A percentile compares a stretch with the other conserved stretches of the same genome.
Conservation (phyloP, 2,888 invertebrate genomes). For the Leptinotarsa peninsularis region DNA sequence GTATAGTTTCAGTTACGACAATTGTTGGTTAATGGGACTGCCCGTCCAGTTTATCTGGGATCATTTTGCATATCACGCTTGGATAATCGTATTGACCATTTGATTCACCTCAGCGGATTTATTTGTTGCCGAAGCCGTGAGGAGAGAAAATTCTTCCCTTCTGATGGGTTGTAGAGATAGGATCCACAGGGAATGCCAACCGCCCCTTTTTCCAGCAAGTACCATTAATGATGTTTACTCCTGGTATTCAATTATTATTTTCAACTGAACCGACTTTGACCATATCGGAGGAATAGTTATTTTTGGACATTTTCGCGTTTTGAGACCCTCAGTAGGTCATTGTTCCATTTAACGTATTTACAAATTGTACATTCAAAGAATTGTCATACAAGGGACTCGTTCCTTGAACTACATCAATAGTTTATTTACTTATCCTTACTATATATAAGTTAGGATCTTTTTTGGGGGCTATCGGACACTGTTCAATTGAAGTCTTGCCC, state of each 20-base stretch:
- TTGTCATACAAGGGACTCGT: not conserved
- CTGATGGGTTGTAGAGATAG: not conserved
- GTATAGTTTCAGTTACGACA: no score
- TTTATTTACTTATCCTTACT: no score
- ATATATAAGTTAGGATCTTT: not conserved
- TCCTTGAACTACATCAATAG: no score
- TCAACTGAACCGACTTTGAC: not conserved
- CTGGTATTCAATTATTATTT: constrained; percentile 6
- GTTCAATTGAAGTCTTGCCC: not conserved
- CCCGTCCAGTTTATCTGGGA: no score
- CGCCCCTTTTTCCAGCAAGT: not conserved
- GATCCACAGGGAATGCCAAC: not conserved
- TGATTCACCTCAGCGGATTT: no score
- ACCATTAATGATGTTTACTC: not conserved
- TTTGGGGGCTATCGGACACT: not conserved
- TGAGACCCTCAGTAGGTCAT: not conserved
- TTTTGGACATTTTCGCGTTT: not conserved
- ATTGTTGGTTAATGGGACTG: no score
- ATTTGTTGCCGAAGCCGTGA: no score
- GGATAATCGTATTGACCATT: no score
- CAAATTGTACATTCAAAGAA: not conserved
- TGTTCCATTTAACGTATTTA: not conserved
- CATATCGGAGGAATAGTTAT: not conserved
- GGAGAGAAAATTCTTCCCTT: no score
- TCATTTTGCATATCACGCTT: no score